Percentiles rank a stretch among this genome's conserved stretches.
These are phyloP conservation scores for Hybognathus amarus DNA, from an alignment of 2,797 vertebrate species.

Conservation along the genomic window DNA sequence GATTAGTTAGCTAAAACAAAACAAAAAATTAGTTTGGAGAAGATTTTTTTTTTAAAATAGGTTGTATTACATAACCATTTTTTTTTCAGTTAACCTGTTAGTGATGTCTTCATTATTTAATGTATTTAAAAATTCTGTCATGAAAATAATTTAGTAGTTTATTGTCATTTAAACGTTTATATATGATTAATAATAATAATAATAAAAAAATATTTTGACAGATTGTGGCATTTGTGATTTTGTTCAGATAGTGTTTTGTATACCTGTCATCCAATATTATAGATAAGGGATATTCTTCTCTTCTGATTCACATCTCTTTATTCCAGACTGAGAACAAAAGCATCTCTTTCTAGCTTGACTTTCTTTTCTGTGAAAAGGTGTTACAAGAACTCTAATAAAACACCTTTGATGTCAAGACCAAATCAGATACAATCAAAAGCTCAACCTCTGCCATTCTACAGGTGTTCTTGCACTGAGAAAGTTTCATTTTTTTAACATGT, in stretches of 20 bases:
- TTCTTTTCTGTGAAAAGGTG: constrained; percentile 33
- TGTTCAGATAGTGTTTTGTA: constrained; percentile 24
- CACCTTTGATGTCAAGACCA: constrained; percentile 48
- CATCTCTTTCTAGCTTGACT: constrained; percentile 16
- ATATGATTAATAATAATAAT: too few relatives aligned
- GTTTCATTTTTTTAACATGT: neutral
- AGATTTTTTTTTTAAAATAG: too few relatives aligned
- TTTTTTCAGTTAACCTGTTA: too few relatives aligned
- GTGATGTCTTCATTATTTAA: too few relatives aligned
- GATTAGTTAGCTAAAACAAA: neutral
- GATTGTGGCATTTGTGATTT: constrained; percentile 3
- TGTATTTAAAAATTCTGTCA: too few relatives aligned
- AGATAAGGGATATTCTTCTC: constrained; percentile 4
- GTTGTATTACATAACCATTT: too few relatives aligned
- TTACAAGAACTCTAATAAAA: constrained; percentile 41
- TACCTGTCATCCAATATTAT: constrained; percentile 24
- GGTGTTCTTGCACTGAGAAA: neutral
- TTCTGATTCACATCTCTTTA: constrained; percentile 45
- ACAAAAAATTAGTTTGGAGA: too few relatives aligned
- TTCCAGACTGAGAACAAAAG: constrained; percentile 40
- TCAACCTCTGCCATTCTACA: constrained; percentile 19
- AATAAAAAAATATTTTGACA: too few relatives aligned
- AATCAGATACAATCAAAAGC: constrained; percentile 61
- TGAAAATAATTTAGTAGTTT: too few relatives aligned
- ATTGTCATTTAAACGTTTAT: too few relatives aligned